Percentiles rank a stretch among this genome's conserved stretches.
Conservation (phyloP, 2,888 invertebrate species). For the Boloria selene region DNA sequence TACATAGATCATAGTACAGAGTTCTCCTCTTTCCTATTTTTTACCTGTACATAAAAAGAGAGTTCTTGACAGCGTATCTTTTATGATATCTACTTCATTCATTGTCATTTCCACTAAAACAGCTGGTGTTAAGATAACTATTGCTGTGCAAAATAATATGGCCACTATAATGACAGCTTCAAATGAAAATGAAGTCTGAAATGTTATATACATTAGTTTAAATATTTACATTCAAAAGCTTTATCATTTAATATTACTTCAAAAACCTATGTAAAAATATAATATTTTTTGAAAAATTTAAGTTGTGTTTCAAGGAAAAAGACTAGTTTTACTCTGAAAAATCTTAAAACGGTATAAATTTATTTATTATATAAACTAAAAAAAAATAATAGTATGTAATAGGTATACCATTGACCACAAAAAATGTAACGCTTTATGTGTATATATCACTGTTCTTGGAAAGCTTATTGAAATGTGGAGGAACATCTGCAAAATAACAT, state of each 20-base stretch:
- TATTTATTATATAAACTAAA: background rate
- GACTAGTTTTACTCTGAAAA: no score
- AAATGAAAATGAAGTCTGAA: background rate
- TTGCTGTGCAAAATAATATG: background rate
- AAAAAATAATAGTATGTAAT: background rate
- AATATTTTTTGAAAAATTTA: no score
- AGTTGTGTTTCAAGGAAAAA: no score
- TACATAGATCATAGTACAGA: no score
- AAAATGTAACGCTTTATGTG: background rate
- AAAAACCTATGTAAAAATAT: no score
- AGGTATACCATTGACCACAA: background rate
- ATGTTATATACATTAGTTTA: background rate
- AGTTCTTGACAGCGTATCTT: background rate
- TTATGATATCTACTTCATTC: slow-evolving; percentile 7
- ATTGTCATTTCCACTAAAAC: slow-evolving; percentile 6
- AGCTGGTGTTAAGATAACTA: background rate
- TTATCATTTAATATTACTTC: no score
- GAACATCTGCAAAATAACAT: slow-evolving; percentile 8
- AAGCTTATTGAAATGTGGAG: background rate
- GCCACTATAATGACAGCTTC: background rate
- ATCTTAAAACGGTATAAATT: no score
- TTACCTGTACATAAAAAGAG: slow-evolving; percentile 1
- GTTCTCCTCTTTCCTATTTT: no score
- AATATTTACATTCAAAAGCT: no score
- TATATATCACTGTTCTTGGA: slow-evolving; percentile 7